Evolutionary conservation across 2,113 vertebrate genomes (phyloP).

Genomic region (Dolichallabes microphthalmus): DNA sequence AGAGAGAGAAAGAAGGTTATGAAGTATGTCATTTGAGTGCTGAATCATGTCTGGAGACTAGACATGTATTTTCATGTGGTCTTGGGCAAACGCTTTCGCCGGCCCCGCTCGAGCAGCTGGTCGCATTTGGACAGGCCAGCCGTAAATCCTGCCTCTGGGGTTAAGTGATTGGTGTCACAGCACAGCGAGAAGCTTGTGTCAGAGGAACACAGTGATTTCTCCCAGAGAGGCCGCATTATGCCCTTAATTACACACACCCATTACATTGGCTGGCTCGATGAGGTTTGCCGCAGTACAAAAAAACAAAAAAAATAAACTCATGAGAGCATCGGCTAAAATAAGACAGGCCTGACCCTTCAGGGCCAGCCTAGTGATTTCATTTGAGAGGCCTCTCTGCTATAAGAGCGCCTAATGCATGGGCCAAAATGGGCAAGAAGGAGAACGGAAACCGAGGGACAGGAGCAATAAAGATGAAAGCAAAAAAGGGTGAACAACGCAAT

Average conservation of each 20-base stretch:
- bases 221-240: conserved; percentile 31
- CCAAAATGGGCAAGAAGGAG: background rate
- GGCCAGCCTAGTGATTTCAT: conserved; percentile 24
- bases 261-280: conserved; percentile 25
- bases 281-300: conserved; percentile 31
- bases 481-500: background rate
- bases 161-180: conserved; percentile 44
- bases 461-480: background rate
- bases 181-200: conserved; percentile 33
- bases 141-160: conserved; percentile 38
- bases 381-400: background rate
- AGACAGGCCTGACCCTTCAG: conserved; percentile 25
- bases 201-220: conserved; percentile 35
- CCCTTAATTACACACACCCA: conserved; percentile 41
- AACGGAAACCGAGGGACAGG: background rate
- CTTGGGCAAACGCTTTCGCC: conserved; percentile 59
- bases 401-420: background rate
- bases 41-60: conserved; percentile 70
- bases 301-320: conserved; percentile 17
- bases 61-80: conserved; percentile 68
- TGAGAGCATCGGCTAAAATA: conserved; percentile 43
- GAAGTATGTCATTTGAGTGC: conserved; percentile 60
- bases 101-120: conserved; percentile 43
- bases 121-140: conserved; percentile 39
- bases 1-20: conserved; percentile 57